Conservation (phyloP, 2,797 vertebrate species). For the Falco novaeseelandiae region DNA sequence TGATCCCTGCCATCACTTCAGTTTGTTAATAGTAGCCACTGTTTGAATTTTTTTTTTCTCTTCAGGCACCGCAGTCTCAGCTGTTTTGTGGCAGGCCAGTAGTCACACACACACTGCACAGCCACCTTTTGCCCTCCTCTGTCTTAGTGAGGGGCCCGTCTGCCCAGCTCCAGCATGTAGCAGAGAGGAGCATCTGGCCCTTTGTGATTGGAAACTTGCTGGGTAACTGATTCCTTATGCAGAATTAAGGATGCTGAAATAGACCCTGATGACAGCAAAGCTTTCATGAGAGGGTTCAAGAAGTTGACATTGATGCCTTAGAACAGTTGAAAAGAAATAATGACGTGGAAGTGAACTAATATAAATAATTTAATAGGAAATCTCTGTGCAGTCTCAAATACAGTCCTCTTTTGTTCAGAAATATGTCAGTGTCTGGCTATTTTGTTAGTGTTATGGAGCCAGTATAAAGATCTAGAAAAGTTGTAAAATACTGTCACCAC, state of each 20-base stretch:
- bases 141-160: constrained; percentile 53
- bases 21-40: neutral
- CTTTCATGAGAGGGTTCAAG: constrained; percentile 55
- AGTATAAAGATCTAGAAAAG: constrained; percentile 30
- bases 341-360: constrained; percentile 67
- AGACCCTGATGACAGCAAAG: constrained; percentile 57
- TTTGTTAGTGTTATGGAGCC: neutral
- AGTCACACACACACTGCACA: neutral
- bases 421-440: constrained; percentile 35
- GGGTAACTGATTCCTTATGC: constrained; percentile 58
- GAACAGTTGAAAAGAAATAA: constrained; percentile 67
- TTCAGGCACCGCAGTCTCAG: neutral
- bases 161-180: constrained; percentile 34
- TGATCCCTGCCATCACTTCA: neutral
- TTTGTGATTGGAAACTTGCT: constrained; percentile 69
- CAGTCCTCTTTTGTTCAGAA: constrained; percentile 54
- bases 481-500: constrained; percentile 33
- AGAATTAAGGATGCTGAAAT: constrained; percentile 66
- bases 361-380: constrained; percentile 70
- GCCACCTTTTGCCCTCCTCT: constrained; percentile 57
- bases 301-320: constrained; percentile 48
- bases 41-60: neutral
- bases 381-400: constrained; percentile 53
- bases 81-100: neutral
- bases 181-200: constrained; percentile 65